These are phyloP conservation scores for Plodia interpunctella DNA, from an alignment of 1,140 invertebrate genomes.

Conservation along the genomic window DNA sequence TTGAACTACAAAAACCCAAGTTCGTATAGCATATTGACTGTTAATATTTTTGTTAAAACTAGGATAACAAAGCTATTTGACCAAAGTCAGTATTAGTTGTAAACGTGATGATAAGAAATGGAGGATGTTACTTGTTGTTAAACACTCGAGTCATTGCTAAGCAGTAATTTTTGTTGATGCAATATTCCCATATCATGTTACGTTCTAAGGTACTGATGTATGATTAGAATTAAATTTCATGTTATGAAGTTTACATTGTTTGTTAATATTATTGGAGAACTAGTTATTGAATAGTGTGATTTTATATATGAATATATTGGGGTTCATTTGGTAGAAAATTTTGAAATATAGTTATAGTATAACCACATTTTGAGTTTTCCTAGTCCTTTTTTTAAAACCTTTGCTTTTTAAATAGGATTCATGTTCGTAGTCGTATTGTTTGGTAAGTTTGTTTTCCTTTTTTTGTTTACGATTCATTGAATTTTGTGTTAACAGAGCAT, in stretches of 20 bases:
- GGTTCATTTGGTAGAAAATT: slow-evolving; percentile 75
- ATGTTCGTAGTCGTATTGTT: slow-evolving; percentile 5
- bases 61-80: slow-evolving; percentile 76
- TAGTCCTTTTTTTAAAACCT: not conserved
- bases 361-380: slow-evolving; percentile 29
- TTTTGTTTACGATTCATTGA: not conserved
- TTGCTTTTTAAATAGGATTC: not conserved
- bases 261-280: slow-evolving; percentile 72
- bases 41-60: slow-evolving; percentile 72
- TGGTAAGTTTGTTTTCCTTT: slow-evolving; percentile 6
- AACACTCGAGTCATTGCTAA: slow-evolving; percentile 51
- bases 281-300: slow-evolving; percentile 70
- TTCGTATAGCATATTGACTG: slow-evolving; percentile 69
- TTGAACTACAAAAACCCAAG: slow-evolving; percentile 64
- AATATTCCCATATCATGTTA: slow-evolving; percentile 64
- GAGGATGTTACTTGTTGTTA: slow-evolving; percentile 55
- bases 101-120: slow-evolving; percentile 48
- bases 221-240: slow-evolving; percentile 46
- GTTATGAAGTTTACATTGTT: slow-evolving; percentile 65
- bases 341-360: slow-evolving; percentile 66
- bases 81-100: slow-evolving; percentile 76
- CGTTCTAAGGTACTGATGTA: slow-evolving; percentile 55
- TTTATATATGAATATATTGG: slow-evolving; percentile 77
- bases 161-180: slow-evolving; percentile 41
- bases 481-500: slow-evolving; percentile 36